These are phyloP conservation scores for Luscinia luscinia DNA, from an alignment of 2,797 vertebrate genomes.

Conservation along the genomic window DNA sequence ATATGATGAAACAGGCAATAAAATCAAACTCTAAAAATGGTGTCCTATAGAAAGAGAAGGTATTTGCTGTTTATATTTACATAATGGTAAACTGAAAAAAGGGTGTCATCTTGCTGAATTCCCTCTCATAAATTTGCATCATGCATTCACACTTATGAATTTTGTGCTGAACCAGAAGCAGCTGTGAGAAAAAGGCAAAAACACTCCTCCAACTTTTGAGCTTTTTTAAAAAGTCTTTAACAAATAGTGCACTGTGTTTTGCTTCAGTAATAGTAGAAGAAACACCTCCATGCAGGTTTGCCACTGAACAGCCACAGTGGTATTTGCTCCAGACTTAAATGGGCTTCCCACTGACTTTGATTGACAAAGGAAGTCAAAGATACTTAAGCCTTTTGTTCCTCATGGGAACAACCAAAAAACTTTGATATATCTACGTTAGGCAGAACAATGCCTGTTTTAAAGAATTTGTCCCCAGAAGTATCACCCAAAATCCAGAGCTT, in stretches of 20 bases:
- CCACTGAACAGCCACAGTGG: background rate
- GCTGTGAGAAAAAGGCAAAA: background rate
- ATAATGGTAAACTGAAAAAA: background rate
- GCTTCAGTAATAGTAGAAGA: background rate
- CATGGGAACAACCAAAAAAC: background rate
- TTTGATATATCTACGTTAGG: background rate
- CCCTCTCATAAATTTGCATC: background rate
- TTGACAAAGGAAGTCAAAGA: slow-evolving; percentile 11
- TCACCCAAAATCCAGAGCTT: background rate
- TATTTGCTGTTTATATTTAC: background rate
- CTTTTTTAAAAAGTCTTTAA: background rate
- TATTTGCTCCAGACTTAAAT: slow-evolving; percentile 5
- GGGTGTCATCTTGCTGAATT: background rate
- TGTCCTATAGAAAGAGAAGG: background rate
- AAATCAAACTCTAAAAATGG: background rate
- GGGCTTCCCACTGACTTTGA: background rate
- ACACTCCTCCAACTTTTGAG: background rate
- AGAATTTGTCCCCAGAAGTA: background rate
- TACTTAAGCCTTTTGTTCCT: background rate
- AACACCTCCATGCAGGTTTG: background rate
- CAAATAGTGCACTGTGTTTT: background rate
- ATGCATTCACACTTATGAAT: background rate
- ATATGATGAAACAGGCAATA: background rate
- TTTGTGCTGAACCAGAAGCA: background rate
- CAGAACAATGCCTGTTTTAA: background rate